A percentile compares a stretch with the other conserved stretches of the same genome.
phyloP scores from a whole-genome alignment of 2,113 vertebrate genomes.

The Alethe diademata region DNA sequence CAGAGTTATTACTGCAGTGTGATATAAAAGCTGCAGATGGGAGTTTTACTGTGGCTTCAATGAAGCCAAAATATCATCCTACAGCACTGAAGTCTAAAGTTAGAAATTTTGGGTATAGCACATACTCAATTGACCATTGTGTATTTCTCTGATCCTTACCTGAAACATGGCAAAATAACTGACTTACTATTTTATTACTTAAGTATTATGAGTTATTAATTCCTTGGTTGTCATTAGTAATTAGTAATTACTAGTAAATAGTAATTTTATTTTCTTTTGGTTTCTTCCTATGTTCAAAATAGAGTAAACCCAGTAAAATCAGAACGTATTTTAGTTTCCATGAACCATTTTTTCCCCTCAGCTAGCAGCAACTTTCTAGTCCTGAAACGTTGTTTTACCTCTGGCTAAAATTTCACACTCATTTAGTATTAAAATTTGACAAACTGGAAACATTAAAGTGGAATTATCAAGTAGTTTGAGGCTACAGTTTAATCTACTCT shows the following conservation, averaged over 20 bases:
- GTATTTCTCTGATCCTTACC: not conserved
- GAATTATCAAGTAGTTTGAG: slow-evolving; percentile 9
- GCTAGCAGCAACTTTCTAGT: not conserved
- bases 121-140: not conserved
- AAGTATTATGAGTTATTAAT: not conserved
- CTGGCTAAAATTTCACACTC: slow-evolving; percentile 23
- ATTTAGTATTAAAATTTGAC: slow-evolving; percentile 31
- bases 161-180: not conserved
- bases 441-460: not conserved
- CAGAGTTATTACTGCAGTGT: not conserved
- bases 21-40: not conserved
- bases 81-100: not conserved
- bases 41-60: not conserved
- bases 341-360: not conserved
- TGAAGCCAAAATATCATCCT: not conserved
- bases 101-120: not conserved
- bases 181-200: not conserved
- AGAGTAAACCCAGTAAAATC: not conserved
- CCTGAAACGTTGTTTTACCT: not conserved
- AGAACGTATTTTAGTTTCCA: not conserved
- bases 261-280: not conserved
- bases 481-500: slow-evolving; percentile 4
- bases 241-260: not conserved
- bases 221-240: not conserved
- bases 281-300: not conserved